Percentiles rank a stretch among this genome's conserved stretches.
These are phyloP conservation scores for Leuciscus idus DNA, from an alignment of 2,113 vertebrate species.

Conservation along the genomic window DNA sequence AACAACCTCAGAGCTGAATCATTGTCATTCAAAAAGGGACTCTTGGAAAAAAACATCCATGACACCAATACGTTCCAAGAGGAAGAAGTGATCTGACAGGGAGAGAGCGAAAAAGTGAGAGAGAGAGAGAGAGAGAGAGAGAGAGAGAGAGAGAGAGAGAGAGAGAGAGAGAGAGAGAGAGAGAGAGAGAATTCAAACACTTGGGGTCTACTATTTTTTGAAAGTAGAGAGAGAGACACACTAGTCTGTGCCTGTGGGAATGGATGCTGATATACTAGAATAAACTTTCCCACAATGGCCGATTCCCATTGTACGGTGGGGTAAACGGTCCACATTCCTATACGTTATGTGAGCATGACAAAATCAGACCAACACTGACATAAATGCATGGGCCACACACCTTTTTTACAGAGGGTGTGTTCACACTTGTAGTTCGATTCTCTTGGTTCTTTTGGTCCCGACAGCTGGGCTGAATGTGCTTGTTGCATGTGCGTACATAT, in stretches of 20 bases:
- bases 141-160: background rate
- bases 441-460: too few species aligned
- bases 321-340: conserved; percentile 35
- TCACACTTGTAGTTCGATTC: too few species aligned
- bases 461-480: background rate
- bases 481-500: background rate
- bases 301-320: background rate
- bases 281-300: conserved; percentile 54
- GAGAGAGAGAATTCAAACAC: too few species aligned
- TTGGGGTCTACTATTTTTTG: too few species aligned
- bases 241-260: background rate
- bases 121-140: background rate
- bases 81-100: conserved; percentile 10
- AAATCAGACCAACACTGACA: conserved; percentile 7
- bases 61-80: conserved; percentile 1
- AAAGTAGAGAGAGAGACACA: background rate
- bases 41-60: background rate
- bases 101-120: background rate
- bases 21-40: conserved; percentile 29
- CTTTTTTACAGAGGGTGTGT: background rate
- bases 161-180: too few species aligned
- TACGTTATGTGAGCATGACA: conserved; percentile 8
- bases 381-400: background rate
- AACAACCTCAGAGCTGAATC: conserved; percentile 11
- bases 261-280: conserved; percentile 19